phyloP scores from a whole-genome alignment of 2,113 vertebrate genomes.

The Saccopteryx leptura region DNA sequence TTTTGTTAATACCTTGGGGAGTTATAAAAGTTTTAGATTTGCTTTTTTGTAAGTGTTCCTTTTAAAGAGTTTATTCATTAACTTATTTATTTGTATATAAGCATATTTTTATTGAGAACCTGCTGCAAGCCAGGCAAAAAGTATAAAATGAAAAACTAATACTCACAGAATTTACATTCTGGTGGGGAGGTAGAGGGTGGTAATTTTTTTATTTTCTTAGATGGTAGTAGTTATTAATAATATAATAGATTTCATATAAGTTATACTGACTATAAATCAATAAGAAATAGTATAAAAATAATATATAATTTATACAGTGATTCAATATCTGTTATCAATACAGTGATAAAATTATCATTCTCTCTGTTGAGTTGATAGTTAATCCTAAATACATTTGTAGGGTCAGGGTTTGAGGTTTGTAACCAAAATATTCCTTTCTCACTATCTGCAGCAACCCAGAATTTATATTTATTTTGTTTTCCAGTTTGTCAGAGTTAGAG shows the following conservation, averaged over 20 bases:
- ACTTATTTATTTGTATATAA: conserved; percentile 30
- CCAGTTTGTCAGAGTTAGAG: conserved; percentile 56
- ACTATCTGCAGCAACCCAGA: not conserved
- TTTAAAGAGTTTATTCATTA: conserved; percentile 35
- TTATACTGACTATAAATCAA: conserved; percentile 39
- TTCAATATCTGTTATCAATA: not conserved
- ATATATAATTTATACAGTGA: conserved; percentile 15
- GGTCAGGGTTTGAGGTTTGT: conserved; percentile 54
- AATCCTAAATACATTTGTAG: conserved; percentile 47
- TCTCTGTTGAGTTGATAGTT: not conserved
- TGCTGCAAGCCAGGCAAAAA: conserved; percentile 33
- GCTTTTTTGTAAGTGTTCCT: conserved; percentile 49
- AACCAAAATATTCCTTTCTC: conserved; percentile 27
- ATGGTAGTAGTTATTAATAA: conserved; percentile 31
- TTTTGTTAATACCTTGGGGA: conserved; percentile 20
- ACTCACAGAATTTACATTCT: conserved; percentile 14
- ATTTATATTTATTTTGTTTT: conserved; percentile 49
- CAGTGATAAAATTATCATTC: conserved; percentile 33
- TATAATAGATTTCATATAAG: conserved; percentile 10
- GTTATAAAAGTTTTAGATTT: conserved; percentile 27
- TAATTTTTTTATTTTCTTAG: no score
- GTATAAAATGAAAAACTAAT: conserved; percentile 3
- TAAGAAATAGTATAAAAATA: conserved; percentile 47
- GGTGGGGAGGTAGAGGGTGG: not conserved
- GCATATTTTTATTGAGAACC: conserved; percentile 31